Evolutionary conservation across 2,888 invertebrate genomes (phyloP).

Genomic region (Sturmia bella): DNA sequence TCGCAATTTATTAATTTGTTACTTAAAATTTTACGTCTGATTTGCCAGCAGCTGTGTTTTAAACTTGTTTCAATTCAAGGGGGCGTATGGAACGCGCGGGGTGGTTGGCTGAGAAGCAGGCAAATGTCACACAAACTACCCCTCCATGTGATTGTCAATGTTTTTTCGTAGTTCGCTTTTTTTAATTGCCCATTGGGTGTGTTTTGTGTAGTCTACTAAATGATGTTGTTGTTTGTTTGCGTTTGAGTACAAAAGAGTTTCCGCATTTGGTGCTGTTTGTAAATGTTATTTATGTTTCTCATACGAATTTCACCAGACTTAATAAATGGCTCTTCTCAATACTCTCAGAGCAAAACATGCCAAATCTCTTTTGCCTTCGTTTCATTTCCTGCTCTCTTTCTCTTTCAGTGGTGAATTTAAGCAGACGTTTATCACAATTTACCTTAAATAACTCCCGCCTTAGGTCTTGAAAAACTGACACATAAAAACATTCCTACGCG

Average conservation of each 20-base stretch:
- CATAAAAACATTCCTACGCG: conserved; percentile 40
- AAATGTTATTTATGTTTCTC: conserved; percentile 34
- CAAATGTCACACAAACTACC: conserved; percentile 68
- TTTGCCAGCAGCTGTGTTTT: conserved; percentile 52
- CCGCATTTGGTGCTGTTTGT: conserved; percentile 50
- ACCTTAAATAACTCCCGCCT: neutral
- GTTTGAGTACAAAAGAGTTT: conserved; percentile 43
- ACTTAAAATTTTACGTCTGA: conserved; percentile 8
- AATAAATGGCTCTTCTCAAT: neutral
- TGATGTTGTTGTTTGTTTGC: conserved; percentile 38
- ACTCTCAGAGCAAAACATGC: neutral
- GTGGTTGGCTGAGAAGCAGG: conserved; percentile 32
- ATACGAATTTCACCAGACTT: conserved; percentile 13
- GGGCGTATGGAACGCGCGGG: conserved; percentile 4
- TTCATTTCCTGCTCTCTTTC: neutral
- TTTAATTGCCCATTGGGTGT: conserved; percentile 58
- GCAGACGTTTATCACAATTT: neutral
- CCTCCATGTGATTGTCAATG: conserved; percentile 66
- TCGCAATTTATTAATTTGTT: neutral
- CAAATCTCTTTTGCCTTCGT: neutral
- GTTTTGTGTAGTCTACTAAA: conserved; percentile 35
- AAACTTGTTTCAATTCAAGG: conserved; percentile 23
- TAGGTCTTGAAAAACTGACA: neutral
- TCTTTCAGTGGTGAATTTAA: neutral
- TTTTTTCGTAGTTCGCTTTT: conserved; percentile 21